Conservation (phyloP, 2,888 invertebrate genomes). For the Leucophora obtusa region DNA sequence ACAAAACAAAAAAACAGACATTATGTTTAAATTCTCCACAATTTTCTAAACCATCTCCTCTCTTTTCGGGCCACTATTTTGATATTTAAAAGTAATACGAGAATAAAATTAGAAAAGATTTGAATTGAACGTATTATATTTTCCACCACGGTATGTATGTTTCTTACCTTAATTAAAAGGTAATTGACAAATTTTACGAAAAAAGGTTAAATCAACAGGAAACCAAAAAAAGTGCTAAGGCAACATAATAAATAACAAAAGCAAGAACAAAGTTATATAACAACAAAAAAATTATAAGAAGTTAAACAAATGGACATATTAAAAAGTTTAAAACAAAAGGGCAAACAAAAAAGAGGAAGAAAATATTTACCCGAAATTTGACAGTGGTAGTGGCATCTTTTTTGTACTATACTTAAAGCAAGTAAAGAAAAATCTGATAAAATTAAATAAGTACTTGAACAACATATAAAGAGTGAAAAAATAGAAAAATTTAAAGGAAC, state of each 20-base stretch:
- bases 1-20: too few relatives aligned
- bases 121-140: too few relatives aligned
- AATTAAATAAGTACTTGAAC: conserved; percentile 1
- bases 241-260: conserved; percentile 25
- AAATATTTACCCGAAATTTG: conserved; percentile 24
- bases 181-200: conserved; percentile 29
- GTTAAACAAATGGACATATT: background rate
- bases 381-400: conserved; percentile 4
- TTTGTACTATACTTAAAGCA: background rate
- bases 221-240: conserved; percentile 22
- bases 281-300: conserved; percentile 27
- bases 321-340: background rate
- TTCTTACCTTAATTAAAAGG: conserved; percentile 50
- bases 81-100: too few relatives aligned
- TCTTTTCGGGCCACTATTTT: too few relatives aligned
- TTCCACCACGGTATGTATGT: too few relatives aligned
- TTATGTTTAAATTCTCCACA: too few relatives aligned
- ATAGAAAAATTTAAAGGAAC: conserved; percentile 17
- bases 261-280: conserved; percentile 8
- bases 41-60: too few relatives aligned
- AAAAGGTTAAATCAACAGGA: conserved; percentile 38
- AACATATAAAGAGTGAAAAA: conserved; percentile 12
- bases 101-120: too few relatives aligned
- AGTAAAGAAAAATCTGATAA: conserved; percentile 1
- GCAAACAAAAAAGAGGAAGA: background rate